Conservation (phyloP, 2,113 vertebrate genomes). For the Myocastor coypus region DNA sequence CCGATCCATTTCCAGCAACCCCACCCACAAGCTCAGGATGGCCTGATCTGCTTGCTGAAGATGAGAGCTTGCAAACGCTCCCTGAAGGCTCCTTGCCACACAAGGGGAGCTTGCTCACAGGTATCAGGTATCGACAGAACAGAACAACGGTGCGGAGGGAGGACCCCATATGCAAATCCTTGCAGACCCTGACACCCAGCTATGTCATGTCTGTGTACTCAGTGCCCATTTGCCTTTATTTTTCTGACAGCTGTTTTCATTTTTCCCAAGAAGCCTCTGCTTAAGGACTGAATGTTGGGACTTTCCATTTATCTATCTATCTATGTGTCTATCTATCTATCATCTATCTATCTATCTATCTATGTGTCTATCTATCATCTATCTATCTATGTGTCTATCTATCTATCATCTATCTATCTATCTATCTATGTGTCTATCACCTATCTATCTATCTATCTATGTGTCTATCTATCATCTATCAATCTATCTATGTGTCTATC, state of each 20-base stretch:
- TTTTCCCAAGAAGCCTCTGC: constrained; percentile 23
- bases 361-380: no score
- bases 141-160: background rate
- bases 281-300: background rate
- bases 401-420: no score
- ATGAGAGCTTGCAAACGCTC: background rate
- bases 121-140: background rate
- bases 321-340: no score
- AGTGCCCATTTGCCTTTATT: background rate
- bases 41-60: constrained; percentile 39
- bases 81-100: background rate
- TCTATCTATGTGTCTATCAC: no score
- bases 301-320: no score
- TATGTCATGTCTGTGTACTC: background rate
- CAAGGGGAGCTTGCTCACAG: background rate
- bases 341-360: no score
- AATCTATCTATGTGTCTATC: no score
- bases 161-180: background rate
- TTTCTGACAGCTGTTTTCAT: constrained; percentile 37
- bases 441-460: no score
- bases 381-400: no score
- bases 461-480: no score
- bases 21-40: constrained; percentile 73
- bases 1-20: constrained; percentile 81
- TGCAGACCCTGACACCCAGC: background rate